These are phyloP conservation scores for Achroia grisella DNA, from an alignment of 1,140 invertebrate species.

Conservation along the genomic window DNA sequence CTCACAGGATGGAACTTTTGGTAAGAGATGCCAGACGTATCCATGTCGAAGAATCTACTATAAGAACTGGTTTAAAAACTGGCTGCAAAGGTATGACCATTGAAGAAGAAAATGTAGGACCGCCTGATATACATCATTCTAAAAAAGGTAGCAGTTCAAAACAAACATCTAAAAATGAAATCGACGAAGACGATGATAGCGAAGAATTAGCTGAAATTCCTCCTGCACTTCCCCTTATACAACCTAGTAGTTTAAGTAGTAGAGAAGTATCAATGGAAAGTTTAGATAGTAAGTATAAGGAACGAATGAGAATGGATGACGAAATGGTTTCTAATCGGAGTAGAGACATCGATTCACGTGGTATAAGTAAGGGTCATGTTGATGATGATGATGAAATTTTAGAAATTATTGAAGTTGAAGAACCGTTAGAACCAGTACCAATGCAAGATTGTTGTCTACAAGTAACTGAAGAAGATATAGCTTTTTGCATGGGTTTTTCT, in stretches of 20 bases:
- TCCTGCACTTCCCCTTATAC: constrained; percentile 82
- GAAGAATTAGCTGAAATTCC: constrained; percentile 83
- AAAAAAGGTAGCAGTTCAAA: constrained; percentile 29
- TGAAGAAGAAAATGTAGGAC: constrained; percentile 66
- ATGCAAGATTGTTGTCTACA: constrained; percentile 89
- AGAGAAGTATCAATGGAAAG: constrained; percentile 87
- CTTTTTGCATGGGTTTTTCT: constrained; percentile 84
- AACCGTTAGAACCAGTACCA: constrained; percentile 84
- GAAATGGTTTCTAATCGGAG: constrained; percentile 66
- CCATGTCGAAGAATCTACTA: constrained; percentile 74
- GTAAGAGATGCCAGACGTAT: constrained; percentile 69
- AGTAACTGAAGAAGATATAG: constrained; percentile 94
- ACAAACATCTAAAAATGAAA: constrained; percentile 45
- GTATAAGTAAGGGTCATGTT: constrained; percentile 64
- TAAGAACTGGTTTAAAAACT: constrained; percentile 74
- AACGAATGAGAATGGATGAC: constrained; percentile 76
- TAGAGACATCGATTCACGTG: constrained; percentile 63
- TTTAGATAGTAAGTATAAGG: constrained; percentile 79
- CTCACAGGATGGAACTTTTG: constrained; percentile 66
- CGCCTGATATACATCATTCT: constrained; percentile 27
- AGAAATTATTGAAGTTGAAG: constrained; percentile 88
- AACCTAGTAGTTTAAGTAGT: constrained; percentile 79
- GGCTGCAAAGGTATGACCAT: constrained; percentile 62
- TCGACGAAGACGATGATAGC: constrained; percentile 83
- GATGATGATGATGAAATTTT: constrained; percentile 81